These are phyloP conservation scores for Eriocheir sinensis DNA, from an alignment of 1,140 invertebrate genomes.

Conservation along the genomic window DNA sequence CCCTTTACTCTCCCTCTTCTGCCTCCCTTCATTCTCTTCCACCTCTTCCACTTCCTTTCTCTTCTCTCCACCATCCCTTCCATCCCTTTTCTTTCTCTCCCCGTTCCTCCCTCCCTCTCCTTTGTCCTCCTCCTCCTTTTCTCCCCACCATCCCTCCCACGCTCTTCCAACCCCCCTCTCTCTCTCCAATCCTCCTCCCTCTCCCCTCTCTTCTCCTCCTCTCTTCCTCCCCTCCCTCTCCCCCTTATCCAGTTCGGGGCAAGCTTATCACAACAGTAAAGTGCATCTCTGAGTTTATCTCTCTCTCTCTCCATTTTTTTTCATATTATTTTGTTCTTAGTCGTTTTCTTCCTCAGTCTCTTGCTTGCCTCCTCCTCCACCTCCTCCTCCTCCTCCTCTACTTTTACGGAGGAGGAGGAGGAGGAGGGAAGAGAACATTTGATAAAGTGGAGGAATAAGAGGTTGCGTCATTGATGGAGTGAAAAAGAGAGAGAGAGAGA, in stretches of 20 bases:
- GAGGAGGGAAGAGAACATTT: not conserved
- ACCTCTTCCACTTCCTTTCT: too few relatives aligned
- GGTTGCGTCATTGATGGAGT: too few relatives aligned
- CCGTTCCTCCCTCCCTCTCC: too few relatives aligned
- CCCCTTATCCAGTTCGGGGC: not conserved
- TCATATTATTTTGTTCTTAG: too few relatives aligned
- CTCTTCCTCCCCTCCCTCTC: not conserved
- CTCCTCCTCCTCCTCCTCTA: not conserved
- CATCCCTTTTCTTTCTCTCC: too few relatives aligned
- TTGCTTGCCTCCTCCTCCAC: not conserved
- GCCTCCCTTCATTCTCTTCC: too few relatives aligned
- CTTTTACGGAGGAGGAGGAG: not conserved
- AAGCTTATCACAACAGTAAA: conserved; percentile 58
- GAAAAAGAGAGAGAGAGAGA: too few relatives aligned
- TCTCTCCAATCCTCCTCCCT: not conserved
- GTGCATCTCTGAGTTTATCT: conserved; percentile 58
- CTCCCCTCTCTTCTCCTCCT: not conserved
- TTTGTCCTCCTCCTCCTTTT: too few relatives aligned
- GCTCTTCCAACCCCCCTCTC: not conserved
- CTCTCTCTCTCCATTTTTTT: not conserved
- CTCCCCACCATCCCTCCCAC: not conserved
- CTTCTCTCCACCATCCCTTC: too few relatives aligned
- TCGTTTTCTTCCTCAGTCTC: not conserved
- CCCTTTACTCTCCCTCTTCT: too few relatives aligned
- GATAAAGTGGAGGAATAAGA: too few relatives aligned